Base-by-base conservation (phyloP, 1,140 invertebrate genomes). In the Matsumurasca onukii region DNA sequence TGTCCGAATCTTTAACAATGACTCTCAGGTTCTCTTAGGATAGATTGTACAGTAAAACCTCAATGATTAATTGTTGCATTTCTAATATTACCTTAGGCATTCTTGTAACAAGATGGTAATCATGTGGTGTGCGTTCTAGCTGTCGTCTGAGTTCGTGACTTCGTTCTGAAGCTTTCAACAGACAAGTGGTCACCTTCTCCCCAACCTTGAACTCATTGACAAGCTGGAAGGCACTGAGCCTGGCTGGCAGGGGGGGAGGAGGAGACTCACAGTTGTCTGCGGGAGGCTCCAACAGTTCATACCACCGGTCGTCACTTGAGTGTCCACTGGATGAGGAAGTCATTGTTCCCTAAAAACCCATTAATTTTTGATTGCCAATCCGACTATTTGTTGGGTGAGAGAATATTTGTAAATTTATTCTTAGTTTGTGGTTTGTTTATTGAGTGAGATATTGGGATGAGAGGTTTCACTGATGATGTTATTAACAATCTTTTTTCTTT, bases 301-400 rank as follows among this genome's bases (percentile, higher is more conserved):
- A 86, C 88, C 88, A 89, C 74, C 86, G 81, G 76, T 89, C 87
- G 70, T 88, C 88, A 69, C 82, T 84, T 34, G 86, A 87, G 76
- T 87, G 85, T n/a, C 85, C 86, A 74, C 83, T 87, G 55, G 85
- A 87, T 49, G 83, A 86, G 76, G 83, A 86, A 5, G 85, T 87
- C 78, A 86, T 79, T 59, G 84, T 85, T 59, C 84, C 85, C 78
- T 80, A 61, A 68, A 27, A 49, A 48, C 29, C 29, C 15, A 31
- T 64, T 3, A 12, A 55, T 45, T 45, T 45, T n/a, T 45, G 12
- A 45, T 12, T 45, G 12, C n/a, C 12, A 12, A 45, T 12, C 12
- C n/a, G 39, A 12, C 12, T 12, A 45, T n/a, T 45, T 12, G n/a
- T 51, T 51, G 17, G 49, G 15, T 2, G 25, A 51, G 15, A 2